Base-by-base conservation (phyloP, 2,113 vertebrate species). In the Polypterus senegalus region DNA sequence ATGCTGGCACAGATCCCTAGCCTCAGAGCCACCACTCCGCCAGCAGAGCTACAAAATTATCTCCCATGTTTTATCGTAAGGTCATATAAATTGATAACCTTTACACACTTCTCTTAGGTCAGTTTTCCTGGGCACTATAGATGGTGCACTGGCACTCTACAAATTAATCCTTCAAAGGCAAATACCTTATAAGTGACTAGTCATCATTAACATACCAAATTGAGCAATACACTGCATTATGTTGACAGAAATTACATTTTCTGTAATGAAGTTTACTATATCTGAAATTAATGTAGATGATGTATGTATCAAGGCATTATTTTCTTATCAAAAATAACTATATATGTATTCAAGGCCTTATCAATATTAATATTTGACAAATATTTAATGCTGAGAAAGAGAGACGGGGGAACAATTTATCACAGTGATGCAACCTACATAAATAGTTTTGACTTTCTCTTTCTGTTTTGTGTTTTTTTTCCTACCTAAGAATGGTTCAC, bases 191-290 rank as follows among this genome's bases (percentile, higher is more conserved):
- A 90, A 92, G 87, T 84, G 87, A 82, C 84, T 81, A 77, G 79
- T 86, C 87, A 89, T 92, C 88, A 89, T 85, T 74, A 75, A 90
- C 87, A 86, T 84, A 88, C 87, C 86, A 82, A 91, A 92, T 85
- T 85, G 88, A 90, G 92, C 91, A 94, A 91, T 90, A 90, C 84
- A 83, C 66, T 73, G 83, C 87, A 92, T 93, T 91, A 92, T 90
- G 89, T 87, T 90, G 89, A 91, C 88, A 92, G 88, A 88, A 90
- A 92, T 94, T 91, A 86, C 82, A 86, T 85, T 86, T 87, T 89
- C 81, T 79, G 78, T 92, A 93, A 94, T 92, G 81, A 84, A 80
- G 81, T 91, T 93, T 92, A 92, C 89, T 88, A 81, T 81, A 82
- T 88, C 85, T 87, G 79, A 84, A 81, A 87, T 83, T 86, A 84